phyloP scores from a whole-genome alignment of 2,113 vertebrate genomes.

The Leptobrachium leishanense region DNA sequence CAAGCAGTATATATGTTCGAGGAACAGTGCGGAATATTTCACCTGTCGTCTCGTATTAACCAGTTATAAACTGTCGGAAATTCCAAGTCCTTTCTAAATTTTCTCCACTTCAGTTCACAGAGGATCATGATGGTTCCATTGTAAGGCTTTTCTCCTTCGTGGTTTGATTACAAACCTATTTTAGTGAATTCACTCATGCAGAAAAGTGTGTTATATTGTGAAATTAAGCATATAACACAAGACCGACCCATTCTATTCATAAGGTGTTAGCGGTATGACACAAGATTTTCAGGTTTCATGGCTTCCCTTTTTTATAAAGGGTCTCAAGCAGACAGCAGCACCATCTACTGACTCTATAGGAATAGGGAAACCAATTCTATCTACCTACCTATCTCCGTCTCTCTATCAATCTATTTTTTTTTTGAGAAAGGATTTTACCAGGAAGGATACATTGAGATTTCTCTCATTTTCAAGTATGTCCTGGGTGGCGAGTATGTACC shows the following conservation, averaged over 20 bases:
- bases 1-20: neutral
- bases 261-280: conserved; percentile 31
- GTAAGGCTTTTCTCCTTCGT: conserved; percentile 15
- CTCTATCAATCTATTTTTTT: too few relatives aligned
- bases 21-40: neutral
- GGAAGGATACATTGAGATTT: too few relatives aligned
- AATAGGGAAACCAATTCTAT: too few relatives aligned
- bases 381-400: too few relatives aligned
- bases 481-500: too few relatives aligned
- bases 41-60: neutral
- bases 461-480: too few relatives aligned
- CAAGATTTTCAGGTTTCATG: conserved; percentile 26
- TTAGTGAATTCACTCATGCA: conserved; percentile 25
- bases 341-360: conserved; percentile 16
- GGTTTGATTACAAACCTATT: conserved; percentile 39
- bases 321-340: conserved; percentile 19
- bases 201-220: conserved; percentile 40
- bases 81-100: neutral
- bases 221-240: conserved; percentile 45
- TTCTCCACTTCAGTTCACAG: neutral
- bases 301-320: neutral
- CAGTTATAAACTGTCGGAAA: neutral
- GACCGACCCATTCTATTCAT: conserved; percentile 37
- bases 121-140: neutral
- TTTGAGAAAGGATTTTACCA: too few relatives aligned